A percentile compares a stretch with the other conserved stretches of the same genome.
Evolutionary conservation across 2,888 invertebrate species (phyloP).

Genomic region (Dendrolimus pini): DNA sequence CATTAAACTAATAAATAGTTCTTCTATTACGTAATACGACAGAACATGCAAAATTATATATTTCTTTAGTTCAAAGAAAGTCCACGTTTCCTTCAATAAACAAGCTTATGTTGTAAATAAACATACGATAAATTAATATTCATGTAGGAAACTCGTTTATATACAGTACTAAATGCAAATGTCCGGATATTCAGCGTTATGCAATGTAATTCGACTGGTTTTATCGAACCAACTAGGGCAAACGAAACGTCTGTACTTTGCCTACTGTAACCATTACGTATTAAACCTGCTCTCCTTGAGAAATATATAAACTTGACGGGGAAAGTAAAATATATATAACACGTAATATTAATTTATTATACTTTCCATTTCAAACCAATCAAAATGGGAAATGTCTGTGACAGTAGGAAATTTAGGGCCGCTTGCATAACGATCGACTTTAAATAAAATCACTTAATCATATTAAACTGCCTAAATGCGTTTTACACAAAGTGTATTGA

Average conservation of each 20-base stretch:
- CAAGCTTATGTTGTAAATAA: too few species aligned
- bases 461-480: too few species aligned
- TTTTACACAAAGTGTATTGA: too few species aligned
- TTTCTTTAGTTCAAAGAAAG: too few species aligned
- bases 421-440: too few species aligned
- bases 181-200: conserved; percentile 10
- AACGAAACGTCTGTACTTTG: conserved; percentile 11
- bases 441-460: too few species aligned
- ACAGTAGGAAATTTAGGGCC: too few species aligned
- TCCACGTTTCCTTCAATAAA: too few species aligned
- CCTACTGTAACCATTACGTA: conserved; percentile 6
- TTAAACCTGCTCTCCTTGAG: conserved; percentile 5
- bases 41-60: too few species aligned
- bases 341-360: background rate
- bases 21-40: too few species aligned
- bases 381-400: background rate
- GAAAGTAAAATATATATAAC: background rate
- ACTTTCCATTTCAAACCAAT: background rate
- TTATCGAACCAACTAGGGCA: conserved; percentile 14
- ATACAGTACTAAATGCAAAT: conserved; percentile 8
- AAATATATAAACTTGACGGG: background rate
- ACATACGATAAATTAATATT: background rate
- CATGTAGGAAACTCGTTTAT: background rate
- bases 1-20: too few species aligned
- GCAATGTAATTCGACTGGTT: conserved; percentile 8